Base-by-base conservation (phyloP, 2,888 invertebrate species). In the Rhogogaster chlorosoma region DNA sequence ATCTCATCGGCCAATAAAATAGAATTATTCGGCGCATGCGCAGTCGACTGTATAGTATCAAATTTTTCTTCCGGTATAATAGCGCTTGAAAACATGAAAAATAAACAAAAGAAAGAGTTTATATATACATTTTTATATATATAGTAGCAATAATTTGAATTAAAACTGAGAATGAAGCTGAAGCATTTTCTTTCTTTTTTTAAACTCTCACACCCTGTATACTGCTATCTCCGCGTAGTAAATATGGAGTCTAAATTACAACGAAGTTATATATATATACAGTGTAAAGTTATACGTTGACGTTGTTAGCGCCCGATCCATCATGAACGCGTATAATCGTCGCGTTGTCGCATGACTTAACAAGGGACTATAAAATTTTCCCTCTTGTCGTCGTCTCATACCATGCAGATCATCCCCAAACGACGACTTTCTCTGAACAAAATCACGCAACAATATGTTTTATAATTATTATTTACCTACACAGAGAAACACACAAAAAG, bases 241-340 rank as follows among this genome's bases (percentile, higher is more conserved):
- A 61, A 61, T 61, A 61, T 61, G 22, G 22, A 61, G 3, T 61
- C 9, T 26, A 61, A 61, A 61, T 61, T 26, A 61, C 10, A 61
- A 61, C 26, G 26, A 61, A 26, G 61, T 12, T 61, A 61, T 57
- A 57, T 38, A 75, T 61, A 61, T 57, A 57, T 38, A 75, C 15
- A 45, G 75, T 45, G 75, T 75, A 45, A 75, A 75, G 22, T 45
- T 22, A 71, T 71, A 38, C 38, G 36, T 32, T 22, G 70, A 71
- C n/a, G 29, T 75, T 75, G 75, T 75, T 45, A 75, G 45, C 45
- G 22, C 26, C 3, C 10, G 12, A 75, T 75, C 75, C 75, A 75
- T 75, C 75, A 75, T 75, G 45, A 75, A 75, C 10, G 75, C 15
- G 4, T 26, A 12, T 22, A 18, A 45, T 22, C n/a, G 26, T 38